Evolutionary conservation across 2,888 invertebrate genomes (phyloP).

Genomic region (Aelia acuminata): DNA sequence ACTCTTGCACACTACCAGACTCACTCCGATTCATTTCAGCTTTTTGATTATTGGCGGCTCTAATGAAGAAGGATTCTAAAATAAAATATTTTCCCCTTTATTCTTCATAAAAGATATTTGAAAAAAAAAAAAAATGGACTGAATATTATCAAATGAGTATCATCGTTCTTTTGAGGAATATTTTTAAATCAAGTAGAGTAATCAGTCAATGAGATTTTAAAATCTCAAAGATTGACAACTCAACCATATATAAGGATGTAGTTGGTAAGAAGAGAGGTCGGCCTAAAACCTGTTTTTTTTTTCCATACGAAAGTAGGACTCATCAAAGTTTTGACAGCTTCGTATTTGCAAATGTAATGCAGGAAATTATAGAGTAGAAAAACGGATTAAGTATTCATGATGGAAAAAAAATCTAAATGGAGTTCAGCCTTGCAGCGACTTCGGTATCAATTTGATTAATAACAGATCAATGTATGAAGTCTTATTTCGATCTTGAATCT

Average conservation of each 20-base stretch:
- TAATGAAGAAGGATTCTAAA: too few relatives aligned
- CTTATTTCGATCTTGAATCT: background rate
- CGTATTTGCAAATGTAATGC: background rate
- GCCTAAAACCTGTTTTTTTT: background rate
- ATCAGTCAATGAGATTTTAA: too few relatives aligned
- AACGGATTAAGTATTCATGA: constrained; percentile 1
- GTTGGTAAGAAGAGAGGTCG: background rate
- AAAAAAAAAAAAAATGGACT: too few relatives aligned
- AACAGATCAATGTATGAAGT: background rate
- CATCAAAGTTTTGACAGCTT: constrained; percentile 9
- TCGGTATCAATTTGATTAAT: background rate
- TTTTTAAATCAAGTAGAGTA: too few relatives aligned
- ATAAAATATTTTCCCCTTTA: too few relatives aligned
- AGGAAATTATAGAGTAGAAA: constrained; percentile 25
- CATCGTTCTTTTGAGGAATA: too few relatives aligned
- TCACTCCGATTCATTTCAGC: too few relatives aligned
- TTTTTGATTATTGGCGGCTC: too few relatives aligned
- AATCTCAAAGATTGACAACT: background rate
- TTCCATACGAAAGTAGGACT: background rate
- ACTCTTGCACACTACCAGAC: too few relatives aligned
- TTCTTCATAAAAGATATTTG: too few relatives aligned
- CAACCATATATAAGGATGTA: background rate
- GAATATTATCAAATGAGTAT: too few relatives aligned
- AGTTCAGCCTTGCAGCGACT: background rate
- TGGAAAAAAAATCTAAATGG: background rate